Percentiles rank a stretch among this genome's conserved stretches.
These are phyloP conservation scores for Aptenodytes forsteri DNA, from an alignment of 2,113 vertebrate species.

Conservation along the genomic window DNA sequence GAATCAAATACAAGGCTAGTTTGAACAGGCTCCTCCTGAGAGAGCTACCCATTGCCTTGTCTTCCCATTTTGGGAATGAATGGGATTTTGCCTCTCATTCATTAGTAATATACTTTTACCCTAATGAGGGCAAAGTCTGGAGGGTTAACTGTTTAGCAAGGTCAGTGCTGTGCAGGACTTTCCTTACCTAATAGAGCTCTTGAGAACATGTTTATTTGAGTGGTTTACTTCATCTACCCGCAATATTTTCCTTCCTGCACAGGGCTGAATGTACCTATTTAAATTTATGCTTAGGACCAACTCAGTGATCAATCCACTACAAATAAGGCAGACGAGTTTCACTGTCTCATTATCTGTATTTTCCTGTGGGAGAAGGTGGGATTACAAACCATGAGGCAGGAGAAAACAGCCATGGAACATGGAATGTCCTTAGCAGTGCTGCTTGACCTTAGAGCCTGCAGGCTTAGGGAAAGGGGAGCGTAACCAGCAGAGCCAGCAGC, in stretches of 20 bases:
- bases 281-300: neutral
- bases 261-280: neutral
- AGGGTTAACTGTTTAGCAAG: neutral
- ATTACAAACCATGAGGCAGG: neutral
- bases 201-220: neutral
- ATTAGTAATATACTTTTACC: neutral
- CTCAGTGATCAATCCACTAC: neutral
- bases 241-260: neutral
- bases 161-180: neutral
- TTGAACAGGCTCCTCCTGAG: neutral
- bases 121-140: neutral
- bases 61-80: neutral
- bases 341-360: neutral
- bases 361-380: neutral
- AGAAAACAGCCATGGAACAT: neutral
- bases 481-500: conserved; percentile 35
- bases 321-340: neutral
- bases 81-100: neutral
- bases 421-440: neutral
- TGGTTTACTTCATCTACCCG: neutral
- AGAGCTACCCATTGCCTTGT: neutral
- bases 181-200: neutral
- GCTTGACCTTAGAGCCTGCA: neutral
- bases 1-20: neutral
- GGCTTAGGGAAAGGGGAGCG: neutral